phyloP scores from a whole-genome alignment of 2,797 vertebrate genomes.

The Phoeniculus purpureus region DNA sequence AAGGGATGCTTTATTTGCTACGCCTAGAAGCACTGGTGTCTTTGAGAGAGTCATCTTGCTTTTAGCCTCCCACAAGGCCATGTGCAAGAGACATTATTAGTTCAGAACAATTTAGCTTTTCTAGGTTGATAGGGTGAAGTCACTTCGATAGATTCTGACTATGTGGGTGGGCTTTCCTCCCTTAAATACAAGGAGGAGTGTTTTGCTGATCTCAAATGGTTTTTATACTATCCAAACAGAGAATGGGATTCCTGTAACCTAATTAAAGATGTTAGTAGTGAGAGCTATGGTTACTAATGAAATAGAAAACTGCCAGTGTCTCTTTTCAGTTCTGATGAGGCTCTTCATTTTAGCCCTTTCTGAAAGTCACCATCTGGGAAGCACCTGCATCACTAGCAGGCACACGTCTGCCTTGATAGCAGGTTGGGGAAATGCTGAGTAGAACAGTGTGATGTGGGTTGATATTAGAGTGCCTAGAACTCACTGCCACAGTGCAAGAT shows the following conservation, averaged over 20 bases:
- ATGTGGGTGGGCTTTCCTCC: not conserved
- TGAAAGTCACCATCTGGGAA: not conserved
- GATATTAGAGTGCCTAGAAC: not conserved
- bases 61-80: not conserved
- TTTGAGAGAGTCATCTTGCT: not conserved
- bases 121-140: not conserved
- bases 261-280: not conserved
- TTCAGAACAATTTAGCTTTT: not conserved
- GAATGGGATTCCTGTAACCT: not conserved
- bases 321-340: not conserved
- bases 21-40: not conserved
- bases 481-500: not conserved
- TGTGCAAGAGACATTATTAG: not conserved
- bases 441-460: not conserved
- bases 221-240: not conserved
- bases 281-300: not conserved
- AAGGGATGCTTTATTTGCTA: not conserved
- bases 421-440: not conserved
- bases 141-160: not conserved
- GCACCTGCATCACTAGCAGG: accelerated
- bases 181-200: not conserved
- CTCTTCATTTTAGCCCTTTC: not conserved
- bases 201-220: not conserved
- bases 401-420: not conserved
- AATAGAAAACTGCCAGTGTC: not conserved